Base-by-base conservation (phyloP, 2,113 vertebrate species). In the Neotragus pygmaeus region DNA sequence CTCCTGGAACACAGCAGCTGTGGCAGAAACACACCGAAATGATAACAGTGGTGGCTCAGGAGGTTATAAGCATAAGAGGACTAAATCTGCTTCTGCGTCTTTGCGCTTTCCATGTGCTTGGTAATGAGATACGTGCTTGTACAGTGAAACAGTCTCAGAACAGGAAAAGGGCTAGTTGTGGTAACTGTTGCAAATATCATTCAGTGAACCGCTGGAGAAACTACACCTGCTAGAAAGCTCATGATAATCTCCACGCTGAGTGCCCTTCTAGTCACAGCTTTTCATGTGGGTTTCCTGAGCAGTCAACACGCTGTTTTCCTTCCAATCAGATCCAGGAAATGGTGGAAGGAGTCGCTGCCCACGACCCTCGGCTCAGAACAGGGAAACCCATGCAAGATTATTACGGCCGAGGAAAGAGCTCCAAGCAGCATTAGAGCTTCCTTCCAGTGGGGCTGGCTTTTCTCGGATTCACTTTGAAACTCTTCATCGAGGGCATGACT, bases 351-450 rank as follows among this genome's bases (percentile, higher is more conserved):
- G 0, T 0, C 7, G 80, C 0, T 7, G 30, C 23, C 0, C 43
- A 0, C 4, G 6, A 2, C 7, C 2, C 19, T 25, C 25, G 0
- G 23, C 17, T 25, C 6, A 3, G 45, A 3, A 3, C 13, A 19
- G 43, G 70, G 7, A 39, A n/a, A 23, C 14, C 1, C 0, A 9
- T 9, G 12, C 3, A 23, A 58, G 49, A 28, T 3, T 3, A 2
- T 6, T 0, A 6, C 0, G 1, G 0, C 9, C 12, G 19, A 1
- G 14, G 2, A 33, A 8, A 21, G 0, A 3, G 78, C 21, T 30
- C 30, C 3, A 1, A 4, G 11, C 0, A 21, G 75, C 75, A 3
- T 51, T 3, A 2, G 15, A 53, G 12, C 57, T 11, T 0, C 5
- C 30, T 25, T 45, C 57, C 83, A 16, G 36, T 0, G 6, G 43